Base-by-base conservation (phyloP, 2,113 vertebrate genomes). In the Phalacrocorax brasilianus region DNA sequence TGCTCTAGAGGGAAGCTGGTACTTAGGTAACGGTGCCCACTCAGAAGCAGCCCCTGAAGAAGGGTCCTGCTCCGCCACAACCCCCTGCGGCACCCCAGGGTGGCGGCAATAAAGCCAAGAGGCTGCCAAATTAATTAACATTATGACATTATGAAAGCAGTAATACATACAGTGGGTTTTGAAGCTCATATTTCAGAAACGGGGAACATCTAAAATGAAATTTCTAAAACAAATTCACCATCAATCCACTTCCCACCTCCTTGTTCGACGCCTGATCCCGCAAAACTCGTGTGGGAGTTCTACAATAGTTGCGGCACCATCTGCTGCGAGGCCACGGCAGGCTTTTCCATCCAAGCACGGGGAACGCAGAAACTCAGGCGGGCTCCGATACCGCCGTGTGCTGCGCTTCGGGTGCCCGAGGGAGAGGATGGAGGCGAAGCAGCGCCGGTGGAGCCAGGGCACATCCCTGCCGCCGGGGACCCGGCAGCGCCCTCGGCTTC, bases 61-160 rank as follows among this genome's bases (percentile, higher is more conserved):
- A 3, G 3, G 0, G 3, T 8, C 19, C 53, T 3, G 70, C 49
- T 52, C 40, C 58, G 5, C 4, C 83, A 1, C 40, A 1, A 9
- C 0, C 44, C 21, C 24, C 33, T 5, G 28, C 27, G 17, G 44
- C 22, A 14, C 19, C 50, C 42, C 4, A 2, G 6, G 17, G 27
- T 0, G 79, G 71, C 0, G 1, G 61, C 50, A 2, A 1, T 1
- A 2, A 40, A 11, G 21, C 56, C 50, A 6, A 2, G 30, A 52
- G 58, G 44, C 14, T 11, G 2, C 24, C 6, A 2, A 8, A 1
- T 8, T 0, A 4, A 14, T 8, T 0, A 4, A 12, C 32, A 10
- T 2, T 0, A 0, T 0, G 53, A 27, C 11, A 9, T 42, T 12
- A 0, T 0, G 18, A 28, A 14, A 13, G 33, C 9, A 30, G 11